Evolutionary conservation across 1,140 invertebrate species (phyloP).

Genomic region (Drosophila prosaltans): DNA sequence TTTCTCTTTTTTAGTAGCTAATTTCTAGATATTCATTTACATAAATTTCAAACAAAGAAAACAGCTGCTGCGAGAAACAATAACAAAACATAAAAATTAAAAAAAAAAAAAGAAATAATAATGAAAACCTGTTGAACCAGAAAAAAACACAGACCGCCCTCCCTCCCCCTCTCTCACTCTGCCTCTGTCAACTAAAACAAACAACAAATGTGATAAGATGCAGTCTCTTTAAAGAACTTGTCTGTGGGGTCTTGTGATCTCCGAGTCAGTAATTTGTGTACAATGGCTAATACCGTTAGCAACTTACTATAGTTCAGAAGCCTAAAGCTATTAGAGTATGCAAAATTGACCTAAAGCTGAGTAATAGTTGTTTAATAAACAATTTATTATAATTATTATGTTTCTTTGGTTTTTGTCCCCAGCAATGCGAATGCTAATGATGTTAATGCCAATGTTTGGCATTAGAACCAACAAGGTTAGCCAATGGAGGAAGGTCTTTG

Average conservation of each 20-base stretch:
- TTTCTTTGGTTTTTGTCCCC: slow-evolving; percentile 4
- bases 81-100: slow-evolving; percentile 34
- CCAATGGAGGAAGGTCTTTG: slow-evolving; percentile 32
- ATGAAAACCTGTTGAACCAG: slow-evolving; percentile 69
- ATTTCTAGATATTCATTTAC: slow-evolving; percentile 20
- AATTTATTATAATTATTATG: slow-evolving; percentile 44
- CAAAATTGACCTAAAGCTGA: slow-evolving; percentile 32
- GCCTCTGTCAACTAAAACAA: neutral
- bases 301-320: slow-evolving; percentile 8
- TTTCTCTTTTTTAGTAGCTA: slow-evolving; percentile 3
- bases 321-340: slow-evolving; percentile 42
- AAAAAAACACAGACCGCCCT: slow-evolving; percentile 41
- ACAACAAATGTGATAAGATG: slow-evolving; percentile 7
- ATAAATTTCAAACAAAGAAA: slow-evolving; percentile 28
- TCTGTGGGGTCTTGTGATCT: neutral
- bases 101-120: slow-evolving; percentile 27
- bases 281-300: neutral
- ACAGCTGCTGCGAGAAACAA: slow-evolving; percentile 44
- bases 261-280: neutral
- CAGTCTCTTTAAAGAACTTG: slow-evolving; percentile 2
- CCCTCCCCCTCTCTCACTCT: neutral
- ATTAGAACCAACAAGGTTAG: slow-evolving; percentile 69
- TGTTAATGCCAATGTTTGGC: slow-evolving; percentile 38
- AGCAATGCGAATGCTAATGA: slow-evolving; percentile 16
- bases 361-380: slow-evolving; percentile 54